phyloP scores from a whole-genome alignment of 2,797 vertebrate genomes.

The Sebastolobus alascanus region DNA sequence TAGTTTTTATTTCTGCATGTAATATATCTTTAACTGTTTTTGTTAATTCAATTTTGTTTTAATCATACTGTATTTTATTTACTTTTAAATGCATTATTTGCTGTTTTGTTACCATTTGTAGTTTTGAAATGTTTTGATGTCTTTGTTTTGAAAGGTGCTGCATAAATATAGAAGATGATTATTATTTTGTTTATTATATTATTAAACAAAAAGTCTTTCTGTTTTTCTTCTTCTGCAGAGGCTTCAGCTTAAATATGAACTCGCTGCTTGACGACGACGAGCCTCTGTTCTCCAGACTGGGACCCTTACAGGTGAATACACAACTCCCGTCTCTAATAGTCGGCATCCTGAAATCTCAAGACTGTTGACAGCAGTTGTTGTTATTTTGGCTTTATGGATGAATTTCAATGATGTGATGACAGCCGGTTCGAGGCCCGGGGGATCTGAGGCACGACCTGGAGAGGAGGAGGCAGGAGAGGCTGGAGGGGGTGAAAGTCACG shows the following conservation, averaged over 20 bases:
- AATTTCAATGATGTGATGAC: not conserved
- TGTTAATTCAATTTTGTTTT: not conserved
- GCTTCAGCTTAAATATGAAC: conserved; percentile 82
- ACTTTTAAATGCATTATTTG: not conserved
- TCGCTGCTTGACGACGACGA: conserved; percentile 79
- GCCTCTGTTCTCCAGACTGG: conserved; percentile 81
- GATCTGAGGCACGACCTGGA: conserved; percentile 87
- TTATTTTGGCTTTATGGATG: not conserved
- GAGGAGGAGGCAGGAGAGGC: conserved; percentile 82
- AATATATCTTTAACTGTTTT: not conserved
- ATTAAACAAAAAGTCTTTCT: not conserved
- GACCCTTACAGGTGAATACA: conserved; percentile 83
- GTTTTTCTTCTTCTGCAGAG: conserved; percentile 75
- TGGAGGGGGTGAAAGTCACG: conserved; percentile 84
- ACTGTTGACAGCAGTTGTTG: not conserved
- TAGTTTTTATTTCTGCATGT: not conserved
- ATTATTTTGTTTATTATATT: not conserved
- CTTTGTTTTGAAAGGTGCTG: not conserved
- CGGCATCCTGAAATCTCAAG: not conserved
- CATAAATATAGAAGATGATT: not conserved
- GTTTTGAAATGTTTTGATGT: not conserved
- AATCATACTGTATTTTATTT: not conserved
- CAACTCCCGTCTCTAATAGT: no score
- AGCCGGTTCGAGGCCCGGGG: conserved; percentile 72
- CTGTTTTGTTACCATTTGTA: no score